phyloP scores from a whole-genome alignment of 2,797 vertebrate genomes.

The Pygocentrus nattereri region DNA sequence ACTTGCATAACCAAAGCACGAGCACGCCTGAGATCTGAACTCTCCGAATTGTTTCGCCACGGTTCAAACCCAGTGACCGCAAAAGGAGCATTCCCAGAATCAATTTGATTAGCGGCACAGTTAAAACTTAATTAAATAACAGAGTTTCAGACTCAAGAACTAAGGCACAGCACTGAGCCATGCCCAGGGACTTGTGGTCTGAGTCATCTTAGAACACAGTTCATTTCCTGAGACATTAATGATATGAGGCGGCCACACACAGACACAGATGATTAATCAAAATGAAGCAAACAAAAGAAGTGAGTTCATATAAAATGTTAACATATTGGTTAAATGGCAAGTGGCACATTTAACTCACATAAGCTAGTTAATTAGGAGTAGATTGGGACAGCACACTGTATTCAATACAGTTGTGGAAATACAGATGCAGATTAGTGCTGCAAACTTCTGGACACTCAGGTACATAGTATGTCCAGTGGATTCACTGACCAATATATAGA shows the following conservation, averaged over 20 bases:
- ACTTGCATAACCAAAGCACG: conserved; percentile 63
- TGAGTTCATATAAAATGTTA: conserved; percentile 5
- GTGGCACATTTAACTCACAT: conserved; percentile 21
- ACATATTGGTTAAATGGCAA: conserved; percentile 2
- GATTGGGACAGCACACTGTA: neutral
- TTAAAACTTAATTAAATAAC: conserved; percentile 57
- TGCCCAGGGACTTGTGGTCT: conserved; percentile 53
- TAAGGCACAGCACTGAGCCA: conserved; percentile 34
- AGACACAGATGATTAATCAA: conserved; percentile 45
- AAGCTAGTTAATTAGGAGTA: conserved; percentile 13
- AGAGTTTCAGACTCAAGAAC: conserved; percentile 46
- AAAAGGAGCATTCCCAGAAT: conserved; percentile 54
- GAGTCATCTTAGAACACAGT: conserved; percentile 36
- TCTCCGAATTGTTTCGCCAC: conserved; percentile 39
- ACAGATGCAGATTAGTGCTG: neutral
- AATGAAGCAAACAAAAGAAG: conserved; percentile 46
- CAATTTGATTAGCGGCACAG: conserved; percentile 43
- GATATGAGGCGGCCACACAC: conserved; percentile 52
- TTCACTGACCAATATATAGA: neutral
- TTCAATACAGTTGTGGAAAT: neutral
- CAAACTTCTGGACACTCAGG: conserved; percentile 2
- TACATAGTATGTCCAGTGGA: neutral
- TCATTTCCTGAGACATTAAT: conserved; percentile 57
- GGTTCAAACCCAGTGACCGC: conserved; percentile 36
- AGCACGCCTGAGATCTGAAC: conserved; percentile 44